Conservation (phyloP, 2,113 vertebrate species). For the Donacobius atricapilla region DNA sequence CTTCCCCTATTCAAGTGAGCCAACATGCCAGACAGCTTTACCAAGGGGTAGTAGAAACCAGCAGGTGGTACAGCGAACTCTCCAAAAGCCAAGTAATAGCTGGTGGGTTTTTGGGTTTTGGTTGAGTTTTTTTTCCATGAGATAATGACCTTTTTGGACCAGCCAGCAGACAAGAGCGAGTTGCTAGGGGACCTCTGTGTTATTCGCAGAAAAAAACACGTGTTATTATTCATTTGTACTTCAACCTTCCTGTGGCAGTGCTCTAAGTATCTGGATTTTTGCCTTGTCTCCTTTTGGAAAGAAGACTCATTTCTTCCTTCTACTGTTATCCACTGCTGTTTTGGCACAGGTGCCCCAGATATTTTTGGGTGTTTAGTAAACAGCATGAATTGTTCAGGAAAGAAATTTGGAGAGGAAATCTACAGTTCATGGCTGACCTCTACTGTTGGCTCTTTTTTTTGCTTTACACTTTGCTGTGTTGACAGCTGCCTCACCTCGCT, state of each 20-base stretch:
- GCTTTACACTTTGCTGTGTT: neutral
- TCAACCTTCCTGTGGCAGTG: neutral
- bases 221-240: neutral
- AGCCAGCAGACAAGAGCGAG: neutral
- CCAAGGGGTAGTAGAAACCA: neutral
- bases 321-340: neutral
- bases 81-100: neutral
- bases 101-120: neutral
- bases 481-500: accelerated
- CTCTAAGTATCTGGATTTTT: neutral
- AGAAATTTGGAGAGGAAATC: neutral
- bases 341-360: neutral
- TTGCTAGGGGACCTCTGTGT: neutral
- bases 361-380: neutral
- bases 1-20: neutral
- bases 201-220: neutral
- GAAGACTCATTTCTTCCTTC: neutral
- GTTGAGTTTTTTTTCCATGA: neutral
- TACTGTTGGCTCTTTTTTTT: neutral
- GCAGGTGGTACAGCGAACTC: neutral
- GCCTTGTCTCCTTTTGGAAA: neutral
- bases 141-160: neutral
- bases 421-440: conserved; percentile 44
- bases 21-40: neutral
- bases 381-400: neutral